Evolutionary conservation across 92 coral and sea anemone species (phyloP).

Genomic region (Zoanthus sociatus): DNA sequence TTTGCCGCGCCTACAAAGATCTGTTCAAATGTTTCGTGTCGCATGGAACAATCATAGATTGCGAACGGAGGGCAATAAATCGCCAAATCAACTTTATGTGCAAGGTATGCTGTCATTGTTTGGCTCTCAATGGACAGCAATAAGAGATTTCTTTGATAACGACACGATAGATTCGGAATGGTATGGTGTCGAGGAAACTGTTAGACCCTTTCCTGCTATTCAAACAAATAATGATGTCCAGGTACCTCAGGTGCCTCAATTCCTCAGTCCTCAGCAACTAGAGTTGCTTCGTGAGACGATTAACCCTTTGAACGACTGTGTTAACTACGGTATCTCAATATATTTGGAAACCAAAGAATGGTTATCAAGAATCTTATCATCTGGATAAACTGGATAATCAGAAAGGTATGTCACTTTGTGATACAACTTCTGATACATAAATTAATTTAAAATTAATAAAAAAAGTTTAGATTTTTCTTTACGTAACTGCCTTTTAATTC

Average conservation of each 20-base stretch:
- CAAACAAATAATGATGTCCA: conserved; percentile 11
- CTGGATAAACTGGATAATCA: neutral
- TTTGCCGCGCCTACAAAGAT: conserved; percentile 6
- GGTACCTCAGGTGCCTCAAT: neutral
- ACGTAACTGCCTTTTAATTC: no score
- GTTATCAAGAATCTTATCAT: neutral
- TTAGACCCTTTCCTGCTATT: neutral
- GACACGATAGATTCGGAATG: neutral
- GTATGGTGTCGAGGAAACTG: conserved; percentile 17
- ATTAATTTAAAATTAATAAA: no score
- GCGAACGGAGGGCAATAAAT: conserved; percentile 27
- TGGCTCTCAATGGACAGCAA: neutral
- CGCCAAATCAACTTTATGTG: conserved; percentile 23
- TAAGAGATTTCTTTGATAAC: conserved; percentile 22
- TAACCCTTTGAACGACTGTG: neutral
- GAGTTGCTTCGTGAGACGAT: neutral
- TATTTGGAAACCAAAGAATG: neutral
- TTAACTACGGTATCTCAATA: neutral
- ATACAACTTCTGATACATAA: no score
- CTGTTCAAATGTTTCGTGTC: neutral
- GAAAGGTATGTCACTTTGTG: no score
- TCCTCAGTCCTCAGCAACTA: neutral
- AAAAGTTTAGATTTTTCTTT: no score
- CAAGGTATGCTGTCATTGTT: conserved; percentile 15
- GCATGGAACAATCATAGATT: conserved; percentile 26